Percentiles rank a stretch among this genome's conserved stretches.
Evolutionary conservation across 2,888 invertebrate genomes (phyloP).

Genomic region (Spodoptera exigua): DNA sequence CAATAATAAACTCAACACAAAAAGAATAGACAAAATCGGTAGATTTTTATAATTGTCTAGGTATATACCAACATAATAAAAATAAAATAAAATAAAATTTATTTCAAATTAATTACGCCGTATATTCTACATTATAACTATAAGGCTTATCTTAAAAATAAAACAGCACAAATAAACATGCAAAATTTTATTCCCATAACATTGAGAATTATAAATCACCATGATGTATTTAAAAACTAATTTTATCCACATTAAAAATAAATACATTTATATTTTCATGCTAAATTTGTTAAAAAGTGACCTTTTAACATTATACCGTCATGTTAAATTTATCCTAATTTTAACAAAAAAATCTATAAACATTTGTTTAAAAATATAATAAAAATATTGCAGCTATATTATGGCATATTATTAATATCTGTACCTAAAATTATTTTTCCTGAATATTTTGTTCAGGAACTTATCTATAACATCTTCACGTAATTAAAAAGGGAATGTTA

Average conservation of each 20-base stretch:
- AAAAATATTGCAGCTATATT: slow-evolving; percentile 81
- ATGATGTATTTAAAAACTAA: slow-evolving; percentile 40
- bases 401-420: slow-evolving; percentile 78
- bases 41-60: too few relatives aligned
- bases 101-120: background rate
- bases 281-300: slow-evolving; percentile 35
- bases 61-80: too few relatives aligned
- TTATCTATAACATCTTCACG: slow-evolving; percentile 30
- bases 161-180: slow-evolving; percentile 54
- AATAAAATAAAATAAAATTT: background rate
- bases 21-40: too few relatives aligned
- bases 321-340: slow-evolving; percentile 28
- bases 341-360: slow-evolving; percentile 55
- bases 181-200: slow-evolving; percentile 58
- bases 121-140: too few relatives aligned
- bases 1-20: too few relatives aligned
- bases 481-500: background rate
- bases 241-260: slow-evolving; percentile 55
- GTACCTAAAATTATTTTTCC: slow-evolving; percentile 30
- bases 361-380: slow-evolving; percentile 66
- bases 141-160: too few relatives aligned
- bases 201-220: slow-evolving; percentile 55
- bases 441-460: slow-evolving; percentile 22
- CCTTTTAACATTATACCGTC: slow-evolving; percentile 20
- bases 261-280: slow-evolving; percentile 53